Evolutionary conservation across 2,888 invertebrate genomes (phyloP).

Genomic region (Eupeodes luniger): DNA sequence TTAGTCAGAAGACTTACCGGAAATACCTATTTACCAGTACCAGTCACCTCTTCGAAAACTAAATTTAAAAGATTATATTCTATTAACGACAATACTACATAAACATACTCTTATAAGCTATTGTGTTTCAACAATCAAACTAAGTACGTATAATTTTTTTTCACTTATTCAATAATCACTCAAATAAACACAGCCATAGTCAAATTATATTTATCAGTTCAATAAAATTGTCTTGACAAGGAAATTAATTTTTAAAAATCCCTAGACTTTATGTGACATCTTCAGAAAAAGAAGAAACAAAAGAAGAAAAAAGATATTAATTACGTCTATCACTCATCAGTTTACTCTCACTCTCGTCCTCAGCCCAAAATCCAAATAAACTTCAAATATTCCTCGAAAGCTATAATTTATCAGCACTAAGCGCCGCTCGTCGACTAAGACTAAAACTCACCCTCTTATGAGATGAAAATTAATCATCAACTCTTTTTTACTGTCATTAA

Average conservation of each 20-base stretch:
- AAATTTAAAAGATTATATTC: too few relatives aligned
- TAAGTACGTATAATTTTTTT: too few relatives aligned
- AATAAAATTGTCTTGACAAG: constrained; percentile 51
- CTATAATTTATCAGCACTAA: constrained; percentile 64
- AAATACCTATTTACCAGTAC: too few relatives aligned
- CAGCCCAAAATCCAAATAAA: constrained; percentile 40
- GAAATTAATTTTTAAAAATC: constrained; percentile 59
- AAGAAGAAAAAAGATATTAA: constrained; percentile 41
- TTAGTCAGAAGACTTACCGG: too few relatives aligned
- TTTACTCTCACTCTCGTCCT: not conserved
- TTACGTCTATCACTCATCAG: constrained; percentile 34
- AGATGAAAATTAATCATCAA: constrained; percentile 73
- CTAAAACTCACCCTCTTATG: constrained; percentile 17
- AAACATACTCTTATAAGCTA: too few relatives aligned
- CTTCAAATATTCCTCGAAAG: constrained; percentile 33
- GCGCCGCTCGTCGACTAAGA: not conserved
- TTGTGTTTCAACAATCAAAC: too few relatives aligned
- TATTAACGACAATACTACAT: too few relatives aligned
- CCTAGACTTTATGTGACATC: constrained; percentile 48
- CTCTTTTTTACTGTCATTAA: constrained; percentile 75
- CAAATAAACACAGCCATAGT: not conserved
- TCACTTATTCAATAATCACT: too few relatives aligned
- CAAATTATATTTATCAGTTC: constrained; percentile 10
- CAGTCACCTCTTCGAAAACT: too few relatives aligned
- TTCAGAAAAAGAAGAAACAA: constrained; percentile 26